Evolutionary conservation across 2,888 invertebrate species (phyloP), one percentile per base, ranked within the genome.

Genomic region (Agrochola lychnidis): DNA sequence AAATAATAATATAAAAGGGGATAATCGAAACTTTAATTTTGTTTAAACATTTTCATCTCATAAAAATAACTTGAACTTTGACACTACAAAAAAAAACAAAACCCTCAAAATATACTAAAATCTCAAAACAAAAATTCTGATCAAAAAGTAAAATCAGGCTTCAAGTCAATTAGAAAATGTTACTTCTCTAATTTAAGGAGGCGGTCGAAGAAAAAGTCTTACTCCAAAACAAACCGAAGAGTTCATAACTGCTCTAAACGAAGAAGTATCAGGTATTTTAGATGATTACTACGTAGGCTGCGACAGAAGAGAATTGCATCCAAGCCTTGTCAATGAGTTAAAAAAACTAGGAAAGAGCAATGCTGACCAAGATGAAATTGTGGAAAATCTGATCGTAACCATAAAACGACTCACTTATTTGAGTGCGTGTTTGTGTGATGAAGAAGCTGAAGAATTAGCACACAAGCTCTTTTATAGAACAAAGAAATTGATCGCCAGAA

Each of bases 181-280:
- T 19, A 45, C 40, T 80, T 80, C 10, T 68, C 79, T 69, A 22
- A 62, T 84, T 80, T 48, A 70, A 80, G 79, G 63, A 51, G 25
- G 36, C 0, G 42, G 56, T 10, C 36, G 14, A 14, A 51, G 36
- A 62, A 67, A 14, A 51, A 70, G 16, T 56, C 22, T 63, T 1
- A 48, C 70, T 14, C 48, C 80, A 25, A 45, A 81, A 36, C 64
- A 51, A 48, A 66, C 57, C 2, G 48, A 74, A 25, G 57, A 70
- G 4, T 53, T 84, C 22, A 67, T 5, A 19, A 42, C 9, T 2
- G 36, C 67, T 14, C 62, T 81, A 0, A 45, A 63, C 6, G 67
- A 59, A 63, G 75, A 63, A 57, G 59, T 81, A 70, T 25, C 67
- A 56, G 14, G 16, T 3, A 56, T 81, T 36, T 63, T 82, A 25